These are phyloP conservation scores for Chiridota heheva DNA, from an alignment of 35 echinoderm and acorn worm genomes.

Conservation along the genomic window DNA sequence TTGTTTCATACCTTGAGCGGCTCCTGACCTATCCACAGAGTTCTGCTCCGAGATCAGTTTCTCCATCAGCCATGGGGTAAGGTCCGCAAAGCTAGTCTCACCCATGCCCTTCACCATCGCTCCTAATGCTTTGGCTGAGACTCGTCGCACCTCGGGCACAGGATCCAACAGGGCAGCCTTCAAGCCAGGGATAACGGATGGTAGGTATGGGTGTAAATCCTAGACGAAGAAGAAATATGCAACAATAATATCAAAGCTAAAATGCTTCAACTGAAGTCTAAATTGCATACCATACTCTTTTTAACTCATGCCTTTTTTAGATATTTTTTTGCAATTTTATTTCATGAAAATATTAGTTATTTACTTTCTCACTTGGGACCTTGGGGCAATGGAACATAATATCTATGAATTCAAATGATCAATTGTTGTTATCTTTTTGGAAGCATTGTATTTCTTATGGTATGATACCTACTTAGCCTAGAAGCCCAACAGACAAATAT, in stretches of 20 bases:
- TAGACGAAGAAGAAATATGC: not conserved
- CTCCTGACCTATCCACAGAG: conserved; percentile 93
- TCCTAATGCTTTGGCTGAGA: conserved; percentile 88
- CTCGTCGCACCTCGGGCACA: conserved; percentile 86
- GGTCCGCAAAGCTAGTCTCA: conserved; percentile 85
- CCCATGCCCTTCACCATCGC: conserved; percentile 99
- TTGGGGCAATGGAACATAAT: too few relatives aligned
- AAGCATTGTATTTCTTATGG: too few relatives aligned
- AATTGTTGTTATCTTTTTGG: too few relatives aligned
- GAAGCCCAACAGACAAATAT: too few relatives aligned
- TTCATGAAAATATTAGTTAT: too few relatives aligned
- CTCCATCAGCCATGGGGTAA: conserved; percentile 98
- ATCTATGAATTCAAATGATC: too few relatives aligned
- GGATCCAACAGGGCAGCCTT: conserved; percentile 86
- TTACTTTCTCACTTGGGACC: too few relatives aligned
- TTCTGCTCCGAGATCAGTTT: conserved; percentile 96
- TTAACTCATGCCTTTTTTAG: not conserved
- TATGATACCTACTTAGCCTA: too few relatives aligned
- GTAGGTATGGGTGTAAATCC: conserved; percentile 97
- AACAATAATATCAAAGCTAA: too few relatives aligned
- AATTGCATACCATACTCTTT: too few relatives aligned
- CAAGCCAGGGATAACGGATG: conserved; percentile 86
- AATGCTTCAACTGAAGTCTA: too few relatives aligned
- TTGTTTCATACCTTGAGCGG: conserved; percentile 95
- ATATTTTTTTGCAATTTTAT: too few relatives aligned